phyloP scores from a whole-genome alignment of 1,140 invertebrate genomes.

The Pissodes strobi region DNA sequence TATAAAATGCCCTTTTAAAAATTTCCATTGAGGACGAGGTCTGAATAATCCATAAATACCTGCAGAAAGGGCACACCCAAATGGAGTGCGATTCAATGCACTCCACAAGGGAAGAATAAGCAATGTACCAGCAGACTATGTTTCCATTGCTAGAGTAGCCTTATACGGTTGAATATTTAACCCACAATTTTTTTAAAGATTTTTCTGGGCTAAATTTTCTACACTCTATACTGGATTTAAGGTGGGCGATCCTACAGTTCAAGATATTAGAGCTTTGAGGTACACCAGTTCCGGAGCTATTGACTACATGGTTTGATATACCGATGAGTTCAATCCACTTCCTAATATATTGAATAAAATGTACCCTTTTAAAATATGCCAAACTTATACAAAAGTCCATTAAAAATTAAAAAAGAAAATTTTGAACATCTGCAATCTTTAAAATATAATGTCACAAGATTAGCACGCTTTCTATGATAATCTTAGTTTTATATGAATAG shows the following conservation, averaged over 20 bases:
- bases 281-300: too few relatives aligned
- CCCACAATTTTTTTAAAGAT: conserved; percentile 18
- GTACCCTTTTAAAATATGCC: too few relatives aligned
- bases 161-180: conserved; percentile 22
- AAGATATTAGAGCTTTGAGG: conserved; percentile 27
- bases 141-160: conserved; percentile 10
- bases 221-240: conserved; percentile 17
- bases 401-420: too few relatives aligned
- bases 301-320: too few relatives aligned
- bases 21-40: conserved; percentile 19
- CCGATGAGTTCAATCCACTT: too few relatives aligned
- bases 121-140: conserved; percentile 33
- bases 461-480: too few relatives aligned
- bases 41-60: conserved; percentile 28
- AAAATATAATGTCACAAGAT: too few relatives aligned
- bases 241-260: conserved; percentile 29
- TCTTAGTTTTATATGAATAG: too few relatives aligned
- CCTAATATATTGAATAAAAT: too few relatives aligned
- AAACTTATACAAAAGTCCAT: too few relatives aligned
- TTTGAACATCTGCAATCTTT: too few relatives aligned
- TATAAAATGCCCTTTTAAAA: conserved; percentile 30
- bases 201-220: conserved; percentile 19
- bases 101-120: conserved; percentile 6
- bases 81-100: conserved; percentile 27
- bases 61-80: conserved; percentile 34